Evolutionary conservation across 2,113 vertebrate genomes (phyloP).

Genomic region (Dasyornis broadbenti): DNA sequence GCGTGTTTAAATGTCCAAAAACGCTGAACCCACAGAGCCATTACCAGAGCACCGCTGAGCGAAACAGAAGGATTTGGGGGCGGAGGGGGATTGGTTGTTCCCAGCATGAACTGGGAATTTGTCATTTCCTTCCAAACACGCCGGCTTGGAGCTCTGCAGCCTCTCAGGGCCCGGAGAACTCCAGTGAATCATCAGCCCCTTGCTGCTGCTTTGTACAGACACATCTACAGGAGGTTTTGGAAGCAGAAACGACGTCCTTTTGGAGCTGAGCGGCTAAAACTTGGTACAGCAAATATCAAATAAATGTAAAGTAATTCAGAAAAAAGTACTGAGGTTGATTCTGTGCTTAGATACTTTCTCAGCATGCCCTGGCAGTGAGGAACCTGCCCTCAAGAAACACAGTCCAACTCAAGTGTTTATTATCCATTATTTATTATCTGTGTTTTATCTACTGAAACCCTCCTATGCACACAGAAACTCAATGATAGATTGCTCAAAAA

Average conservation of each 20-base stretch:
- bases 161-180: not conserved
- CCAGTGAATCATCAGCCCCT: not conserved
- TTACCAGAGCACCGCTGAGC: accelerated
- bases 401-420: not conserved
- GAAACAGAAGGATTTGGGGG: not conserved
- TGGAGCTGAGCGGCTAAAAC: not conserved
- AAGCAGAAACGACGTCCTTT: not conserved
- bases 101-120: not conserved
- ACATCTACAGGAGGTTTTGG: accelerated
- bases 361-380: too few relatives aligned
- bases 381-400: not conserved
- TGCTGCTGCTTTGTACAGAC: not conserved
- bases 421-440: not conserved
- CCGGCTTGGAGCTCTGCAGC: not conserved
- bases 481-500: not conserved
- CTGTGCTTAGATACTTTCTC: not conserved
- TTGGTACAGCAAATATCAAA: not conserved
- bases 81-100: not conserved
- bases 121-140: not conserved
- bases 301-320: not conserved
- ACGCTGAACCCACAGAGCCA: not conserved
- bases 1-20: not conserved
- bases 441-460: not conserved
- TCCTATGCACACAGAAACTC: not conserved
- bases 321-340: not conserved